These are phyloP conservation scores for Clavelina lepadiformis DNA, from an alignment of 23 tunicate genomes.

Conservation along the genomic window DNA sequence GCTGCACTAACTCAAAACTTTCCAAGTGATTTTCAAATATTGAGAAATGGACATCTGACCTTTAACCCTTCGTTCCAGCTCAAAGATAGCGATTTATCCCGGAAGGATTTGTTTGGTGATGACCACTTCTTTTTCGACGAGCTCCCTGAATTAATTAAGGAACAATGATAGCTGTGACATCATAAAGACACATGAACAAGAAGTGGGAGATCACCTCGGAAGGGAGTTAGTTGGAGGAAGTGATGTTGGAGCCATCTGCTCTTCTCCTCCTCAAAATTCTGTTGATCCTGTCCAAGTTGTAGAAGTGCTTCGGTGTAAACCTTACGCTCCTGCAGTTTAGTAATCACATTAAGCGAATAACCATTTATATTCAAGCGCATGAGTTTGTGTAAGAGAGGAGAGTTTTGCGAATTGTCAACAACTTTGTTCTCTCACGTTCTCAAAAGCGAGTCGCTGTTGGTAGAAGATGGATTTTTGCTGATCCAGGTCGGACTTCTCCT, in stretches of 20 bases:
- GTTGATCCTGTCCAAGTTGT: conserved; percentile 66
- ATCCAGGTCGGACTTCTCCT: conserved; percentile 86
- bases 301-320: conserved; percentile 70
- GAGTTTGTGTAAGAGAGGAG: not conserved
- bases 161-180: too few relatives aligned
- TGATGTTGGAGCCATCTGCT: conserved; percentile 68
- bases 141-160: too few relatives aligned
- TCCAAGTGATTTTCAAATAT: too few relatives aligned
- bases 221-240: conserved; percentile 75
- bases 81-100: conserved; percentile 4
- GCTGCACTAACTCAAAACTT: too few relatives aligned
- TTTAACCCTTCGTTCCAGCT: conserved; percentile 23
- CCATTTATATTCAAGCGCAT: not conserved
- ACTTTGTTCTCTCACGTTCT: conserved; percentile 62
- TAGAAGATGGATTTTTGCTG: conserved; percentile 33
- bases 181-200: not conserved
- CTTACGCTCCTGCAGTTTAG: conserved; percentile 70
- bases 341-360: not conserved
- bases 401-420: too few relatives aligned
- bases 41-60: conserved; percentile 1
- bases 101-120: not conserved
- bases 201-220: conserved; percentile 33
- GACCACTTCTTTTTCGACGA: too few relatives aligned
- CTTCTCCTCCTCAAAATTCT: conserved; percentile 69
- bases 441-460: conserved; percentile 60